Conservation (phyloP, 1,140 invertebrate species). For the Elymnias hypermnestra region DNA sequence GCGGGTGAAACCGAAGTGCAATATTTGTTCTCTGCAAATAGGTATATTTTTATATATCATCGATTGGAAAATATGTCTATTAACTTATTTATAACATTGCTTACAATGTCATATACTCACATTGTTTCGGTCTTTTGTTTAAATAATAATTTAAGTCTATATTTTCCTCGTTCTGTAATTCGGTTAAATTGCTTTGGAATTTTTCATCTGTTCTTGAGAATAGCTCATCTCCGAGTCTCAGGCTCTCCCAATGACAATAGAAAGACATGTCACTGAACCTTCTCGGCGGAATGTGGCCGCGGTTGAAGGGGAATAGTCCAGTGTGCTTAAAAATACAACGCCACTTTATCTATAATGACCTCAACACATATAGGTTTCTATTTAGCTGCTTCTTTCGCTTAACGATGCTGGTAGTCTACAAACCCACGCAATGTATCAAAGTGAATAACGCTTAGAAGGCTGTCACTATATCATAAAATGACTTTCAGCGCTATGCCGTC, state of each 20-base stretch:
- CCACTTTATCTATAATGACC: too few relatives aligned
- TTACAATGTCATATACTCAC: conserved; percentile 24
- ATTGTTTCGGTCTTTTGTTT: conserved; percentile 8
- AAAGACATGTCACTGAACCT: conserved; percentile 34
- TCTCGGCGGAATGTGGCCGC: conserved; percentile 30
- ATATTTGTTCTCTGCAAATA: too few relatives aligned
- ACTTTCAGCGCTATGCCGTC: too few relatives aligned
- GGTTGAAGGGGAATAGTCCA: conserved; percentile 29
- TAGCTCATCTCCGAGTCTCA: conserved; percentile 25
- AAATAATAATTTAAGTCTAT: conserved; percentile 43
- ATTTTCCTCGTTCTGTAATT: conserved; percentile 39
- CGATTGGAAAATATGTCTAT: too few relatives aligned
- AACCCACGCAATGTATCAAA: too few relatives aligned
- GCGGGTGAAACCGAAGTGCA: too few relatives aligned
- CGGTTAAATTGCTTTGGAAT: conserved; percentile 26
- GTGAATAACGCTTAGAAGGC: too few relatives aligned
- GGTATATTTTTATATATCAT: not conserved
- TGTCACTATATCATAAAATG: too few relatives aligned
- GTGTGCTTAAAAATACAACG: conserved; percentile 30
- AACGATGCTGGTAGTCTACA: too few relatives aligned
- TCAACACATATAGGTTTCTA: too few relatives aligned
- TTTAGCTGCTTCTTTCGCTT: too few relatives aligned
- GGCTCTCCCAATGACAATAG: conserved; percentile 49
- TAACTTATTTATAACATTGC: too few relatives aligned
- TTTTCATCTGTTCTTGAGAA: conserved; percentile 42